Evolutionary conservation across 1,140 invertebrate genomes (phyloP).

Genomic region (Anadara kagoshimensis): DNA sequence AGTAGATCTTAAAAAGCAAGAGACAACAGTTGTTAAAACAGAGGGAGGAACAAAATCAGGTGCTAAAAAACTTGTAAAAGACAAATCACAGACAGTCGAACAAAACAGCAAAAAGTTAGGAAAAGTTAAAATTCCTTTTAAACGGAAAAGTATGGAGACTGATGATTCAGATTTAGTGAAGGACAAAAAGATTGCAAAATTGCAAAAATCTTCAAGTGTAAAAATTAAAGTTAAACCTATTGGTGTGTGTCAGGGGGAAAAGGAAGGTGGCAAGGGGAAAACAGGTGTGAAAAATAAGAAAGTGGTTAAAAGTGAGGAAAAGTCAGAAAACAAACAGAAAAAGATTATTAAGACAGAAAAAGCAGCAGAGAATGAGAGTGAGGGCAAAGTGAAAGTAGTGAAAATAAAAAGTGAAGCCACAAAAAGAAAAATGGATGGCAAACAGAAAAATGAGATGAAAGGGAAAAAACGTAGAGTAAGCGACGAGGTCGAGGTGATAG

Average conservation of each 20-base stretch:
- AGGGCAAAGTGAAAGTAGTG: slow-evolving; percentile 9
- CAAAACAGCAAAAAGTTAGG: no score
- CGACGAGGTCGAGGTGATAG: slow-evolving; percentile 2
- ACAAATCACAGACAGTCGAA: neutral
- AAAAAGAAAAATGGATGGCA: slow-evolving; percentile 11
- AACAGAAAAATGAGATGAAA: slow-evolving; percentile 19
- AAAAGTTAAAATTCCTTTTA: no score
- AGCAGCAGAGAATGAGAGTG: neutral
- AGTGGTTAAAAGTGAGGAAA: slow-evolving; percentile 8
- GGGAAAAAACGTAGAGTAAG: slow-evolving; percentile 4
- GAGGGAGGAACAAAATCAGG: neutral
- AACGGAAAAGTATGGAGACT: no score
- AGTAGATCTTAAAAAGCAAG: no score
- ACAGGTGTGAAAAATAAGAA: slow-evolving; percentile 11
- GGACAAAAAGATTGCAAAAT: no score
- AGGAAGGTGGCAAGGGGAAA: neutral
- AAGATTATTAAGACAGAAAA: neutral
- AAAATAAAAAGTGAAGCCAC: slow-evolving; percentile 12
- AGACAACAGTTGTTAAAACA: neutral
- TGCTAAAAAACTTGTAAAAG: slow-evolving; percentile 12
- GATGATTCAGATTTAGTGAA: no score
- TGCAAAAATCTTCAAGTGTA: no score
- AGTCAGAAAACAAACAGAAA: neutral
- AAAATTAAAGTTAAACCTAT: neutral
- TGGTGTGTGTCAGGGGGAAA: neutral